Evolutionary conservation across 2,797 vertebrate genomes (phyloP), one percentile per base, ranked within the genome.

Genomic region (Argentina silus): DNA sequence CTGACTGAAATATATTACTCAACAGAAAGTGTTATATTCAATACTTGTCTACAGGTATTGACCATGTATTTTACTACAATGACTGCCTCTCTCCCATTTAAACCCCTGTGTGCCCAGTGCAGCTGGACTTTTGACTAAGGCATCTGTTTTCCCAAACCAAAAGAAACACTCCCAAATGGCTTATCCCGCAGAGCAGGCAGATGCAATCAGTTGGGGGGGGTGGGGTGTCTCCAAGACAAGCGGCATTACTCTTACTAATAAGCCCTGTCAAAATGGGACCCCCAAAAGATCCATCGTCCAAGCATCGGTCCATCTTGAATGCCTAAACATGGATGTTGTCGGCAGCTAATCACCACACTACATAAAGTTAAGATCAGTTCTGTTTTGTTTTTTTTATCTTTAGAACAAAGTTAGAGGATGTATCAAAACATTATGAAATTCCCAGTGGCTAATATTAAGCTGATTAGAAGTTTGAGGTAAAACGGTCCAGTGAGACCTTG

Each of bases 211-310:
- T 63, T 0, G 11, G 59, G 27, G 27, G 27, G 27, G 27, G 27
- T 1, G 27, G 27, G 27, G 69, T 80, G 70, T 78, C 8, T 48
- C 75, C 5, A 0, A 56, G 86, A 81, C 81, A 73, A 79, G 48
- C 44, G 71, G 59, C 86, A 85, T 87, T 83, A 85, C 72, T 90
- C 86, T 86, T 73, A 70, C 76, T 88, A 89, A 91, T 85, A 82
- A 85, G 84, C 59, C 73, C 77, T 47, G 77, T 88, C 88, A 85
- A 71, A 72, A 78, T 6, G 9, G 59, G 74, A 70, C 72, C 44
- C 43, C 9, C 15, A 42, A 74, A 21, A 1, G 75, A 87, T 90
- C 69, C 75, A 80, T 90, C 83, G 83, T 59, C 55, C 23, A 81
- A 73, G 67, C 62, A 79, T 65, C 45, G 10, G 10, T 78, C 62